Percentiles rank a stretch among this genome's conserved stretches.
Conservation (phyloP, 2,113 vertebrate genomes). For the Scytalopus superciliaris region DNA sequence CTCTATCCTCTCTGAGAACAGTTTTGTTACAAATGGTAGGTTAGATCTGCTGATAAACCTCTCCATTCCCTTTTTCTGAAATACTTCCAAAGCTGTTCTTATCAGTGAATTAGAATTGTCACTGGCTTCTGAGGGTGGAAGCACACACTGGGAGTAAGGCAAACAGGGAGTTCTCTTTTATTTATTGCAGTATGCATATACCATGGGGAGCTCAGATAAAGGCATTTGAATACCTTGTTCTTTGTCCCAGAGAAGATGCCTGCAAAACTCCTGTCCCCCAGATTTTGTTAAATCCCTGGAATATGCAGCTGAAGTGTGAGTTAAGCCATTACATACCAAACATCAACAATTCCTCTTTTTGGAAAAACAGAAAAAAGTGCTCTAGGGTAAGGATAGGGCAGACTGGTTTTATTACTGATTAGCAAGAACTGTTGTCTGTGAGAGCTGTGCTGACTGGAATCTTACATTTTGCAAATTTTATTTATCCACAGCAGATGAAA, state of each 20-base stretch:
- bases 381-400: not conserved
- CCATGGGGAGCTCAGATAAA: not conserved
- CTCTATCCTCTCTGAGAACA: not conserved
- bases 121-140: not conserved
- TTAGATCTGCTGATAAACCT: not conserved
- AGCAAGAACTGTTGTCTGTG: not conserved
- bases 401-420: not conserved
- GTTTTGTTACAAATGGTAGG: not conserved
- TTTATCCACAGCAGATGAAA: not conserved
- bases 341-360: not conserved
- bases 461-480: not conserved
- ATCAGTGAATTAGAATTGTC: not conserved
- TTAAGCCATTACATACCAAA: not conserved
- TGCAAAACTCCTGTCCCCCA: rapidly evolving
- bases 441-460: not conserved
- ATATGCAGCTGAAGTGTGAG: not conserved
- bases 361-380: rapidly evolving
- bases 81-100: not conserved
- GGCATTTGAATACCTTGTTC: not conserved
- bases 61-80: not conserved
- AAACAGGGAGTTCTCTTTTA: not conserved
- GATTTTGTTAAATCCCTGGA: not conserved
- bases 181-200: not conserved
- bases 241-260: not conserved
- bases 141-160: not conserved